Evolutionary conservation across 2,888 invertebrate species (phyloP).

Genomic region (Tethea ocularis): DNA sequence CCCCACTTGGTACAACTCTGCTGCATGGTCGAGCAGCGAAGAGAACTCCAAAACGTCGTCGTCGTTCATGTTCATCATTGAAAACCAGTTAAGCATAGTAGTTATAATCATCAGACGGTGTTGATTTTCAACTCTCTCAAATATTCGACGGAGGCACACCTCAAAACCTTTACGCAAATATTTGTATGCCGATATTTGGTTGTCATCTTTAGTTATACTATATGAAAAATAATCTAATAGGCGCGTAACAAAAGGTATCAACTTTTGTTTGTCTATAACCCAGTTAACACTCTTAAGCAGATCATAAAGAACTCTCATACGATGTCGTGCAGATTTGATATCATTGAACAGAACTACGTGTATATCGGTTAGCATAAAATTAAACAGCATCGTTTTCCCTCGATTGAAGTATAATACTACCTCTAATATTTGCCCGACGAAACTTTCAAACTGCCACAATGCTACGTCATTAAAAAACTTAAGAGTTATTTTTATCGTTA

Average conservation of each 20-base stretch:
- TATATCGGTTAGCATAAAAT: slow-evolving; percentile 61
- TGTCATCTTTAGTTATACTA: slow-evolving; percentile 52
- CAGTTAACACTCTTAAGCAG: slow-evolving; percentile 74
- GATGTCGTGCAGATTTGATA: slow-evolving; percentile 62
- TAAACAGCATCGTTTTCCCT: slow-evolving; percentile 52
- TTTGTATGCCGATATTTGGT: slow-evolving; percentile 44
- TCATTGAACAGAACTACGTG: slow-evolving; percentile 54
- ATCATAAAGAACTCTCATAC: slow-evolving; percentile 77
- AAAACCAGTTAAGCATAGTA: slow-evolving; percentile 79
- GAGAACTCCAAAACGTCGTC: slow-evolving; percentile 81
- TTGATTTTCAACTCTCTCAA: slow-evolving; percentile 72
- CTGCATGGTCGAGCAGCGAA: slow-evolving; percentile 78
- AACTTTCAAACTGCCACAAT: slow-evolving; percentile 61
- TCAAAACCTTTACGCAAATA: slow-evolving; percentile 79
- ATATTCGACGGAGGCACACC: slow-evolving; percentile 79
- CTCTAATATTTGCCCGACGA: slow-evolving; percentile 59
- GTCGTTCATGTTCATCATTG: slow-evolving; percentile 61
- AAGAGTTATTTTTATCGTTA: slow-evolving; percentile 53
- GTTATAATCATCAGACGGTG: slow-evolving; percentile 75
- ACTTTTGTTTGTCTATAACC: slow-evolving; percentile 65
- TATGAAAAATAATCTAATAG: slow-evolving; percentile 76
- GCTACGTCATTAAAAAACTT: slow-evolving; percentile 51
- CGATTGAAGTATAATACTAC: slow-evolving; percentile 54
- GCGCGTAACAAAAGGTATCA: slow-evolving; percentile 65
- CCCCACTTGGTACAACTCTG: slow-evolving; percentile 68